These are phyloP conservation scores for Mobula hypostoma DNA, from an alignment of 2,113 vertebrate species.

Conservation along the genomic window DNA sequence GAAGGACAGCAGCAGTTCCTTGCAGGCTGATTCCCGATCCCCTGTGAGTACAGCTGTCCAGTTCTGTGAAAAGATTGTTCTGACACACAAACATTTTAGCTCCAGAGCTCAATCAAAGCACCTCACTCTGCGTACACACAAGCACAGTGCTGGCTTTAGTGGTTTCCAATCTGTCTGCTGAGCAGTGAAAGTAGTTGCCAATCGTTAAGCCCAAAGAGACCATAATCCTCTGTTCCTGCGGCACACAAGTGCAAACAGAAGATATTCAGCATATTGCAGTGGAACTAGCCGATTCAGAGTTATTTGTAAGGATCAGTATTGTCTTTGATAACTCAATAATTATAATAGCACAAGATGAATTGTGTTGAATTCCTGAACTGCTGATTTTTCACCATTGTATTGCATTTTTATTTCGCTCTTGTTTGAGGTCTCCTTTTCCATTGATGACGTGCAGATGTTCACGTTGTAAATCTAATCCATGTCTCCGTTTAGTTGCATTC, in stretches of 20 bases:
- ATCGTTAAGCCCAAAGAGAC: slow-evolving; percentile 48
- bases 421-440: slow-evolving; percentile 32
- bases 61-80: slow-evolving; percentile 59
- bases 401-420: background rate
- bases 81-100: slow-evolving; percentile 50
- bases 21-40: slow-evolving; percentile 67
- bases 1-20: slow-evolving; percentile 75
- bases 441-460: slow-evolving; percentile 40
- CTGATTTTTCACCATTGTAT: background rate
- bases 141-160: slow-evolving; percentile 45
- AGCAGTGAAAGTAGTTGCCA: slow-evolving; percentile 44
- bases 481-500: slow-evolving; percentile 1
- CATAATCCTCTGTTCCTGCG: slow-evolving; percentile 51
- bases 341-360: background rate
- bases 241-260: slow-evolving; percentile 48
- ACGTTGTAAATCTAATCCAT: slow-evolving; percentile 39
- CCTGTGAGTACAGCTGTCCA: slow-evolving; percentile 64
- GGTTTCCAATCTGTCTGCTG: slow-evolving; percentile 47
- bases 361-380: background rate
- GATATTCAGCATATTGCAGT: slow-evolving; percentile 50
- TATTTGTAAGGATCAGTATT: background rate
- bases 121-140: slow-evolving; percentile 44
- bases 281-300: slow-evolving; percentile 52
- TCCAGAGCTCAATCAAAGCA: slow-evolving; percentile 34
- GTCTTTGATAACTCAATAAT: background rate